phyloP scores from a whole-genome alignment of 2,797 vertebrate species.

The Epinephelus coioides region DNA sequence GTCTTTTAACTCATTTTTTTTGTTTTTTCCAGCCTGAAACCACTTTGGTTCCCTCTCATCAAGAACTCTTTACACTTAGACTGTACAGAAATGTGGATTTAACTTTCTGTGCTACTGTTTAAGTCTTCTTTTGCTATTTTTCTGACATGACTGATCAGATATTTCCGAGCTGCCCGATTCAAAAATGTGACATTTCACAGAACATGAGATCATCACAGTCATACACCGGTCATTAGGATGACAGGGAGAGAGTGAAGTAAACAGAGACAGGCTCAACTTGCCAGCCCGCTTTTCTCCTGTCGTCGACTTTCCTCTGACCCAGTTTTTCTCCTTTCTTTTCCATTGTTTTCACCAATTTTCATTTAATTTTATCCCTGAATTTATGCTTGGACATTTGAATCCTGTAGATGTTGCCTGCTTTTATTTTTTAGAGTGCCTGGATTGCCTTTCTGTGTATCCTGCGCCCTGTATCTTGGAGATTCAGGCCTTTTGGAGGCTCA shows the following conservation, averaged over 20 bases:
- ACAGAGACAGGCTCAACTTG: constrained; percentile 24
- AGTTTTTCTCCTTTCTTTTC: constrained; percentile 45
- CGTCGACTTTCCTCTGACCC: constrained; percentile 52
- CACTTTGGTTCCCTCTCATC: background rate
- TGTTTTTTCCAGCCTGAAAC: background rate
- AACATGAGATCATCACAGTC: constrained; percentile 32
- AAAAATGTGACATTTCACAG: constrained; percentile 32
- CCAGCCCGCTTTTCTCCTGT: constrained; percentile 26
- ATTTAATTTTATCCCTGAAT: constrained; percentile 31
- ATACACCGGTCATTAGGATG: constrained; percentile 34
- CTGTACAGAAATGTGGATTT: background rate
- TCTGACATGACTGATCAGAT: constrained; percentile 8
- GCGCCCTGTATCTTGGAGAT: constrained; percentile 13
- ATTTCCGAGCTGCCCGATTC: constrained; percentile 13
- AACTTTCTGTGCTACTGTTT: background rate
- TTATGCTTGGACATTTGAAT: constrained; percentile 19
- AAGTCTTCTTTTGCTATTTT: background rate
- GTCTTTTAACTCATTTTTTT: background rate
- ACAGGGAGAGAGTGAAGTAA: constrained; percentile 28
- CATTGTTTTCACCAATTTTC: constrained; percentile 52
- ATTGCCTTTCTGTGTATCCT: background rate
- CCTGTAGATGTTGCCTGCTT: background rate
- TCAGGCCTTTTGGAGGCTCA: constrained; percentile 28
- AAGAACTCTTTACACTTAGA: too few relatives aligned
- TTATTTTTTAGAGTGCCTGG: too few relatives aligned